Percentiles rank a stretch among this genome's conserved stretches.
These are phyloP conservation scores for Lamellibrachia satsuma DNA, from an alignment of 2,888 invertebrate genomes.

Conservation along the genomic window DNA sequence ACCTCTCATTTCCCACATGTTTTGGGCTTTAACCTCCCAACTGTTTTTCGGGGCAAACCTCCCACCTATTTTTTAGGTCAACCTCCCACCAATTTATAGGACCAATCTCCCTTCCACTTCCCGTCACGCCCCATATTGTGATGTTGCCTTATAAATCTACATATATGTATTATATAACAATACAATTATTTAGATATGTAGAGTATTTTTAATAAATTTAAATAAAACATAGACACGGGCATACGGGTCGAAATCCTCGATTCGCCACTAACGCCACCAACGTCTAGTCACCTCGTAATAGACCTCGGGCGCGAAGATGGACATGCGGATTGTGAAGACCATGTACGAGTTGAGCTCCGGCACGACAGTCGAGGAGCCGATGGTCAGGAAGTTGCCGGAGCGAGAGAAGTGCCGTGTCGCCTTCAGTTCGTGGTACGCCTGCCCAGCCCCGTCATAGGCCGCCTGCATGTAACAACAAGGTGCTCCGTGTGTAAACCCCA, in stretches of 20 bases:
- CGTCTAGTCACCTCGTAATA: constrained; percentile 75
- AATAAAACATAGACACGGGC: no score
- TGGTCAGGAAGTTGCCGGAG: constrained; percentile 82
- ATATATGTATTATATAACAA: neutral
- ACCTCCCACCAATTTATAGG: no score
- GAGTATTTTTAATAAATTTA: no score
- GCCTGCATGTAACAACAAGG: constrained; percentile 35
- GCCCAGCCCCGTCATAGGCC: constrained; percentile 31
- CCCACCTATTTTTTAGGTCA: no score
- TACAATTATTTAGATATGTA: no score
- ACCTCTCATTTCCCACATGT: no score
- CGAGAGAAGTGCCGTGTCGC: constrained; percentile 77
- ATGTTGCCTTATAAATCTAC: neutral
- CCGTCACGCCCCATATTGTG: no score
- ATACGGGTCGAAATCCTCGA: no score
- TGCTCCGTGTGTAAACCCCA: no score
- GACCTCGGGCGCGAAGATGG: constrained; percentile 86
- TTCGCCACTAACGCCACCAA: neutral
- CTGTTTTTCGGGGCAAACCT: no score
- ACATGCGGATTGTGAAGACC: constrained; percentile 88
- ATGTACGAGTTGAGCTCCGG: constrained; percentile 86
- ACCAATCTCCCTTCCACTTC: no score
- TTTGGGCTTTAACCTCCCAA: no score
- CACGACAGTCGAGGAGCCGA: constrained; percentile 80
- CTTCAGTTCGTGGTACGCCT: constrained; percentile 41